A percentile compares a stretch with the other conserved stretches of the same genome.
Evolutionary conservation across 2,113 vertebrate genomes (phyloP).

Genomic region (Pygoscelis antarcticus): DNA sequence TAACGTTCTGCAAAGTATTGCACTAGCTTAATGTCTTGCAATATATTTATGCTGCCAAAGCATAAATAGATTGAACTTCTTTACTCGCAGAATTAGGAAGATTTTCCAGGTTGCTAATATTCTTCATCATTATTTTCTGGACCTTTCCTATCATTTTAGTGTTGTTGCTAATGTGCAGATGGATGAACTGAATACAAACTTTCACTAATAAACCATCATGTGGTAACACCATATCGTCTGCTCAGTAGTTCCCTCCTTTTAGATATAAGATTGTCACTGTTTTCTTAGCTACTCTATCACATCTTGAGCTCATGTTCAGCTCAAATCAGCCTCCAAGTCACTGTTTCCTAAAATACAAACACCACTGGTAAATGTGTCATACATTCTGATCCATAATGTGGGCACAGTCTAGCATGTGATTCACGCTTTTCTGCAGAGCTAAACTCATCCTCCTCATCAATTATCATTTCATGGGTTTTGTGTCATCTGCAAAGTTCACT

Average conservation of each 20-base stretch:
- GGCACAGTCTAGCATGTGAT: constrained; percentile 60
- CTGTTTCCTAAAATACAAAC: constrained; percentile 54
- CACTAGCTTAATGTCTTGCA: neutral
- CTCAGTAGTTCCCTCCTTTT: neutral
- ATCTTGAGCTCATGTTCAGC: constrained; percentile 21
- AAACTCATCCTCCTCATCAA: neutral
- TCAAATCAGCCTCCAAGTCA: constrained; percentile 5
- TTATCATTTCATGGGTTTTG: neutral
- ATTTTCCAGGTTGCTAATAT: neutral
- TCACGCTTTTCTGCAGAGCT: neutral
- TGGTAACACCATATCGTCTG: neutral
- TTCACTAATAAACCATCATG: neutral
- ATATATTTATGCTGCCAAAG: neutral
- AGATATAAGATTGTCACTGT: neutral
- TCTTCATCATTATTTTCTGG: neutral
- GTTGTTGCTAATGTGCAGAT: neutral
- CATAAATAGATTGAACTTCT: neutral
- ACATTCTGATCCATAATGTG: constrained; percentile 8
- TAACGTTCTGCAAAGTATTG: neutral
- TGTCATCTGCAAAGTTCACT: neutral
- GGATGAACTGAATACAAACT: neutral
- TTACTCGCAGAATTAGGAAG: neutral
- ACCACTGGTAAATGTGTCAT: constrained; percentile 45
- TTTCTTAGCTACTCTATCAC: neutral
- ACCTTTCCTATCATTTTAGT: neutral